A percentile compares a stretch with the other conserved stretches of the same genome.
Evolutionary conservation across 2,113 vertebrate genomes (phyloP).

Genomic region (Mobula hypostoma): DNA sequence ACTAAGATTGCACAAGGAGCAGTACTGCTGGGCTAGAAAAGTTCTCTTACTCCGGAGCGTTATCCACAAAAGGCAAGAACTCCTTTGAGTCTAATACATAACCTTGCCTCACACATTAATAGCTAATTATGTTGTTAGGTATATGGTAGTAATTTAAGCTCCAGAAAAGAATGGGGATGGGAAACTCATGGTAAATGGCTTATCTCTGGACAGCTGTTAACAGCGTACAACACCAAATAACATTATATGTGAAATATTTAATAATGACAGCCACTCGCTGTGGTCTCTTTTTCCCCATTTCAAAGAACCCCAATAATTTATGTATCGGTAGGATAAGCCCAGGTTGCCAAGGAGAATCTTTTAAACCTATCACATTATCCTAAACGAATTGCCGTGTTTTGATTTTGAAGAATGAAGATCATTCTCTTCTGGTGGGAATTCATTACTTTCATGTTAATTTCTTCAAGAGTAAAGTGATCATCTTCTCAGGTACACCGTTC

Average conservation of each 20-base stretch:
- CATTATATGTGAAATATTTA: not conserved
- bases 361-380: not conserved
- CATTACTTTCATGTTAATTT: not conserved
- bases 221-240: not conserved
- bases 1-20: not conserved
- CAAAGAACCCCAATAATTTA: not conserved
- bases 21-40: not conserved
- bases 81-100: not conserved
- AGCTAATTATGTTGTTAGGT: too few species aligned
- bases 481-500: not conserved
- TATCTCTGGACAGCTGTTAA: not conserved
- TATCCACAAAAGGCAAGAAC: not conserved
- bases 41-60: not conserved
- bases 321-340: not conserved
- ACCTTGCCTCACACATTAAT: not conserved
- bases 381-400: not conserved
- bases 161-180: not conserved
- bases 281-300: not conserved
- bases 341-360: not conserved
- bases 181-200: not conserved
- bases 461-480: not conserved
- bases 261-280: not conserved
- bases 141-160: not conserved
- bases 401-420: not conserved
- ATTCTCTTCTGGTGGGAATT: not conserved